These are phyloP conservation scores for Hydropotes inermis DNA, from an alignment of 2,113 vertebrate genomes.

Conservation along the genomic window DNA sequence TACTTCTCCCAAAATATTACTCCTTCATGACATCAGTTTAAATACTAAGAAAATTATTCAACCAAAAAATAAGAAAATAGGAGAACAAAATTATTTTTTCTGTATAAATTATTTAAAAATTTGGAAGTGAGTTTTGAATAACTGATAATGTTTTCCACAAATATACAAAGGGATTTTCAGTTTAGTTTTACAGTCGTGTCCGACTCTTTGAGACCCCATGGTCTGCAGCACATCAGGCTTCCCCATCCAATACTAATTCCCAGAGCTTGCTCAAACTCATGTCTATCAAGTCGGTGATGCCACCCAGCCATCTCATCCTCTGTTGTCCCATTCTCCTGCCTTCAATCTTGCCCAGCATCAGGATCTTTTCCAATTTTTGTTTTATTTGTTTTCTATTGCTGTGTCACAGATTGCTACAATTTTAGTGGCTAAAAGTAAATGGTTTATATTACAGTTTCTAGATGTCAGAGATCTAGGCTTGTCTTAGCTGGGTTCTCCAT, in stretches of 20 bases:
- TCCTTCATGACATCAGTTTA: not conserved
- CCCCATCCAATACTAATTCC: not conserved
- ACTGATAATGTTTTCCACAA: not conserved
- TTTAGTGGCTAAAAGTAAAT: not conserved
- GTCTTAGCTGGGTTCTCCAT: not conserved
- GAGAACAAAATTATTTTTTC: not conserved
- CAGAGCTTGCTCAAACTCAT: not conserved
- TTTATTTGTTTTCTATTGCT: not conserved
- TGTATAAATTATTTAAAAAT: not conserved
- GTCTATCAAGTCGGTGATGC: not conserved
- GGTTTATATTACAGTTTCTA: not conserved
- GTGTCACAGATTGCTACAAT: not conserved
- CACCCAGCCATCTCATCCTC: not conserved
- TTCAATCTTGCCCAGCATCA: not conserved
- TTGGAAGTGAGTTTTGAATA: not conserved
- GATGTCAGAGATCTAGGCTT: not conserved
- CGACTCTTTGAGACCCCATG: accelerated
- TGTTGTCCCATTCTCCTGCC: not conserved
- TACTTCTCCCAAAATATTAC: not conserved
- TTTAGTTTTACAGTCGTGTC: not conserved
- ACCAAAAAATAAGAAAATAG: not conserved
- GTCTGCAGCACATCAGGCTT: not conserved
- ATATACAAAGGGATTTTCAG: not conserved
- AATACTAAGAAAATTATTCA: not conserved
- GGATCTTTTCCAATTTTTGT: not conserved